These are phyloP conservation scores for western clawed frog (Xenopus tropicalis) DNA, from an alignment of 2,113 vertebrate species.

Conservation along the genomic window DNA sequence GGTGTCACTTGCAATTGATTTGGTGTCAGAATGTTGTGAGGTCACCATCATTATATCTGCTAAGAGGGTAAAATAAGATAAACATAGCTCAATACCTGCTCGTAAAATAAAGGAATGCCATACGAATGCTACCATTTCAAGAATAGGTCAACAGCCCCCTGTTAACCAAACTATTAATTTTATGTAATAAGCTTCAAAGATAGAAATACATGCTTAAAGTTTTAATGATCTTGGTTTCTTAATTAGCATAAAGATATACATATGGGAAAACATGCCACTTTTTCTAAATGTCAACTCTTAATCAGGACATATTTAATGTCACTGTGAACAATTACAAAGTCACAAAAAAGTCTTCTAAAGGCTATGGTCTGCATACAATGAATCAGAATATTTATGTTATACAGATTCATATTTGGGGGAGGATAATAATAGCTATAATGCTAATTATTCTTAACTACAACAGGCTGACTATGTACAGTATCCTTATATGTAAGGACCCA, in stretches of 20 bases:
- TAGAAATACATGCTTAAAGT: constrained; percentile 26
- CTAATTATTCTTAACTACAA: no score
- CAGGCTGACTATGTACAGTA: no score
- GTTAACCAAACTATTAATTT: constrained; percentile 41
- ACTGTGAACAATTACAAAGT: constrained; percentile 37
- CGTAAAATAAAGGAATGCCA: constrained; percentile 5
- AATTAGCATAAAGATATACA: constrained; percentile 40
- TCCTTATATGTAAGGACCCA: no score
- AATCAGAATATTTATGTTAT: no score
- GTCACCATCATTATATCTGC: constrained; percentile 41
- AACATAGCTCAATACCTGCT: constrained; percentile 14
- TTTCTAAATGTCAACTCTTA: constrained; percentile 40
- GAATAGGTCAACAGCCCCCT: constrained; percentile 22
- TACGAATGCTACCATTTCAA: neutral
- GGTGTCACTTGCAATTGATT: constrained; percentile 42
- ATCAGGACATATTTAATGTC: constrained; percentile 42
- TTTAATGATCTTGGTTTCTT: constrained; percentile 34
- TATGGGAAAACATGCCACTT: constrained; percentile 39
- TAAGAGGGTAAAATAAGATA: constrained; percentile 27
- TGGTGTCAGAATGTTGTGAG: constrained; percentile 42
- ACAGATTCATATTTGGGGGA: no score
- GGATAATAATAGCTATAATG: no score
- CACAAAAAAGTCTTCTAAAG: constrained; percentile 13
- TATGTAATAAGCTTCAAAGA: constrained; percentile 38
- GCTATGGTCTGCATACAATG: neutral